These are phyloP conservation scores for Acridotheres tristis DNA, from an alignment of 2,797 vertebrate species.

Conservation along the genomic window DNA sequence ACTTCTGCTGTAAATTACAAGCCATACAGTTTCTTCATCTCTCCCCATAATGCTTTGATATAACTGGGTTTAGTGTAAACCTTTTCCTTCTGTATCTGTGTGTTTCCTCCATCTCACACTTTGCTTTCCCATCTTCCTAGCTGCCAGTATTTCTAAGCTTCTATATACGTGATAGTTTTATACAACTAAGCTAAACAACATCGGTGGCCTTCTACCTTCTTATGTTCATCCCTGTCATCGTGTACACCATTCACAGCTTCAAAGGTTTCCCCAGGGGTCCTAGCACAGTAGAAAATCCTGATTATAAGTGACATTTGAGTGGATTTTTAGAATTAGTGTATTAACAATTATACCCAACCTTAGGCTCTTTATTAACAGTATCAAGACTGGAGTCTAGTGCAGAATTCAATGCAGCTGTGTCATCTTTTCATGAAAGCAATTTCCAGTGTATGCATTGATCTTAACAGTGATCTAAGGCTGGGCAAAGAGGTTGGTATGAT, in stretches of 20 bases:
- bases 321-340: slow-evolving; percentile 84
- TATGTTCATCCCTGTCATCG: slow-evolving; percentile 73
- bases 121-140: slow-evolving; percentile 68
- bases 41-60: slow-evolving; percentile 56
- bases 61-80: slow-evolving; percentile 57
- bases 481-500: not conserved
- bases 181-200: slow-evolving; percentile 71
- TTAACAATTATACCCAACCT: slow-evolving; percentile 82
- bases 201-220: slow-evolving; percentile 69
- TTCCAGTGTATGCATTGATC: slow-evolving; percentile 51
- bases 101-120: slow-evolving; percentile 52
- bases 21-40: slow-evolving; percentile 65
- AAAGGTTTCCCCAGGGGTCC: slow-evolving; percentile 81
- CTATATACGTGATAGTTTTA: slow-evolving; percentile 72
- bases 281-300: slow-evolving; percentile 80
- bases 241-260: slow-evolving; percentile 75
- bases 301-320: slow-evolving; percentile 85
- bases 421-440: slow-evolving; percentile 68
- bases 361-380: slow-evolving; percentile 81
- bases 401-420: slow-evolving; percentile 68
- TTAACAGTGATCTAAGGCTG: slow-evolving; percentile 50
- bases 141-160: slow-evolving; percentile 71
- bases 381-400: slow-evolving; percentile 68
- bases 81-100: slow-evolving; percentile 65
- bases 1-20: slow-evolving; percentile 76